Percentiles rank a stretch among this genome's conserved stretches.
phyloP scores from a whole-genome alignment of 2,888 invertebrate species.

The Agriotes lineatus region DNA sequence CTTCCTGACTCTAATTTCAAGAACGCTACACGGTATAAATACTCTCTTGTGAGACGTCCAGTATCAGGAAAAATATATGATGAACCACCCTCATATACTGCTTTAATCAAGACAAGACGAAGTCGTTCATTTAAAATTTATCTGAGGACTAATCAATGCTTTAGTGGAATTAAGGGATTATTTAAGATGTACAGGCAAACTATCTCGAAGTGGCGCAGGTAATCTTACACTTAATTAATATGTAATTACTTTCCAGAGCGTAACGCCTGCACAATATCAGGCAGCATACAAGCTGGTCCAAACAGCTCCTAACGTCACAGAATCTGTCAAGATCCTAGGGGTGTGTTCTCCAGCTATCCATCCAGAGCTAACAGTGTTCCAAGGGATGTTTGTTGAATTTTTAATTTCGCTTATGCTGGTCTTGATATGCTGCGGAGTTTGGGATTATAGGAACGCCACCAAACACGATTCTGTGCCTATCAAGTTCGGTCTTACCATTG shows the following conservation, averaged over 20 bases:
- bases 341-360: slow-evolving; percentile 59
- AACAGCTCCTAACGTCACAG: neutral
- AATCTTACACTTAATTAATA: too few species aligned
- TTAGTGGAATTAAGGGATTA: too few species aligned
- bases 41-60: too few species aligned
- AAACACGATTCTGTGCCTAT: slow-evolving; percentile 76
- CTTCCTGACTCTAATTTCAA: too few species aligned
- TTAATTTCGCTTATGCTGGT: slow-evolving; percentile 75
- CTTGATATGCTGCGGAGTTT: slow-evolving; percentile 77
- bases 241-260: slow-evolving; percentile 51
- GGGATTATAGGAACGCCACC: slow-evolving; percentile 77
- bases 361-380: slow-evolving; percentile 57
- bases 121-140: too few species aligned
- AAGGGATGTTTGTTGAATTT: slow-evolving; percentile 76
- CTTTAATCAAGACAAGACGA: too few species aligned
- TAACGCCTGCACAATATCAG: slow-evolving; percentile 50
- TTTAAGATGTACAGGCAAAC: too few species aligned
- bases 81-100: too few species aligned
- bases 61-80: too few species aligned
- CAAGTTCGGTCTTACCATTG: slow-evolving; percentile 77
- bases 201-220: too few species aligned
- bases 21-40: too few species aligned
- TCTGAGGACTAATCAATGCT: too few species aligned
- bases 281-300: neutral
- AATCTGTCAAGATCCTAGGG: slow-evolving; percentile 36